phyloP scores from a whole-genome alignment of 2,888 invertebrate species.

The Hypomecis punctinalis region DNA sequence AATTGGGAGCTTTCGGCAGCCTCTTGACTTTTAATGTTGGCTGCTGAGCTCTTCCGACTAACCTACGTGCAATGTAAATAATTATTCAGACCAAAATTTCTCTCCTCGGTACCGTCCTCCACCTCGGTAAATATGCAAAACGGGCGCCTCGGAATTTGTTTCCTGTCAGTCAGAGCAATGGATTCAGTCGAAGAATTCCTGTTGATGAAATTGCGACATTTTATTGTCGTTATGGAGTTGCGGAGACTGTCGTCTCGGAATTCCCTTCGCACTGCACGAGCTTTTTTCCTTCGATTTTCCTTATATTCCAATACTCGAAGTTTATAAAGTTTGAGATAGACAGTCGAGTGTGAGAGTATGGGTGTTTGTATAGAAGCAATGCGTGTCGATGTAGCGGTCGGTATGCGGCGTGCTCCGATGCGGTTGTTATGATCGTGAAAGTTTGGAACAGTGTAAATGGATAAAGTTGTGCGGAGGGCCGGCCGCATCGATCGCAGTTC shows the following conservation, averaged over 20 bases:
- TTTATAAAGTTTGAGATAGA: conserved; percentile 20
- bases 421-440: conserved; percentile 75
- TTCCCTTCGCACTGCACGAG: conserved; percentile 18
- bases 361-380: conserved; percentile 31
- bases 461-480: conserved; percentile 80
- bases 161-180: conserved; percentile 39
- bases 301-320: conserved; percentile 16
- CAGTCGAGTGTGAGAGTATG: conserved; percentile 18
- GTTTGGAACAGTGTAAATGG: conserved; percentile 80
- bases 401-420: conserved; percentile 43
- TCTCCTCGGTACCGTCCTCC: conserved; percentile 49
- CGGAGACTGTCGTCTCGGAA: conserved; percentile 31
- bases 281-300: conserved; percentile 26
- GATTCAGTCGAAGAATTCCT: conserved; percentile 40
- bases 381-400: conserved; percentile 45
- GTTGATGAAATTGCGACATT: conserved; percentile 42
- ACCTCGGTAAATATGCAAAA: conserved; percentile 56
- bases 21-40: conserved; percentile 75
- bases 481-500: conserved; percentile 82
- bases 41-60: conserved; percentile 45
- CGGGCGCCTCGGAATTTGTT: conserved; percentile 37
- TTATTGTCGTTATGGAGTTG: conserved; percentile 34
- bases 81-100: conserved; percentile 59
- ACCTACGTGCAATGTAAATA: conserved; percentile 64
- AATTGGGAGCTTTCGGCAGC: conserved; percentile 79